Evolutionary conservation across 2,888 invertebrate genomes (phyloP).

Genomic region (Drosophila niveifrons): DNA sequence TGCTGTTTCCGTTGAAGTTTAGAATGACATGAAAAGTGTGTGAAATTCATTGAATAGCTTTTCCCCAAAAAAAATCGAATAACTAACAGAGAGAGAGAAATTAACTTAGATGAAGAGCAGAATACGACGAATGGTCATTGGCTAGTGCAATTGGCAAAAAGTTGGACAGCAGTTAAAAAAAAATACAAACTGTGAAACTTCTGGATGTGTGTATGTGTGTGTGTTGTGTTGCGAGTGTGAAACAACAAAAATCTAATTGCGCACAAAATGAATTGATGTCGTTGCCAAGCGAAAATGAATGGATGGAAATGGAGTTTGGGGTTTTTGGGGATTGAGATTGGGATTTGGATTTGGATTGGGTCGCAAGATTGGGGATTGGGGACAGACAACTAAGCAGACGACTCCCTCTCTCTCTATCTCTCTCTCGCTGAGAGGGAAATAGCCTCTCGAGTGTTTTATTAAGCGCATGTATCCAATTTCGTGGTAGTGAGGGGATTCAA

Average conservation of each 20-base stretch:
- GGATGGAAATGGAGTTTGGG: constrained; percentile 38
- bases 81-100: not conserved
- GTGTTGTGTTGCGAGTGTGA: constrained; percentile 41
- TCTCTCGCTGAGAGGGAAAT: constrained; percentile 26
- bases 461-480: constrained; percentile 81
- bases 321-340: constrained; percentile 7
- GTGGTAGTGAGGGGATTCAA: constrained; percentile 60
- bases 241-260: constrained; percentile 76
- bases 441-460: constrained; percentile 79
- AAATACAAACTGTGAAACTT: constrained; percentile 58
- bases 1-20: constrained; percentile 26
- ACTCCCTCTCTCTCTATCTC: no score
- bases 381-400: constrained; percentile 39
- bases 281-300: constrained; percentile 78
- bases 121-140: constrained; percentile 56
- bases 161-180: constrained; percentile 65
- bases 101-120: constrained; percentile 3
- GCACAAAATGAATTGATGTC: constrained; percentile 80
- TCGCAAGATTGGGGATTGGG: constrained; percentile 17
- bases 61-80: constrained; percentile 21
- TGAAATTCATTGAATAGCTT: constrained; percentile 52
- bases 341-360: constrained; percentile 8
- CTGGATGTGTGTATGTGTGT: constrained; percentile 5
- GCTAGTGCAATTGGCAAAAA: constrained; percentile 64
- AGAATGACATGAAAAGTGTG: constrained; percentile 60